These are phyloP conservation scores for Drosophila prostipennis DNA, from an alignment of 2,888 invertebrate species.

Conservation along the genomic window DNA sequence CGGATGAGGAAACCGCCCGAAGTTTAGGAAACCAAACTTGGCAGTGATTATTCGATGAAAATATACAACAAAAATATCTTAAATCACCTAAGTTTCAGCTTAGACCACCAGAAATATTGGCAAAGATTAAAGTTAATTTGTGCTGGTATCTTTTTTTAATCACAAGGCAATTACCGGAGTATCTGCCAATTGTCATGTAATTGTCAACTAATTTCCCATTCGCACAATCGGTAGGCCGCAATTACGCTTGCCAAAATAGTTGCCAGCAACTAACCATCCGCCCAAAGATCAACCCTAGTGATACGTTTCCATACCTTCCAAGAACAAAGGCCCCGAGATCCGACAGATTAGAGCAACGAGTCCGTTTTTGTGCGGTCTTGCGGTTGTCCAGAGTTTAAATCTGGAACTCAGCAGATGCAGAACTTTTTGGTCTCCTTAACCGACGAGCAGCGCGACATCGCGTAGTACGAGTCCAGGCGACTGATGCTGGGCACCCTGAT, in stretches of 20 bases:
- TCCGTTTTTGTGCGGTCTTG: conserved; percentile 33
- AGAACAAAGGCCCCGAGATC: conserved; percentile 50
- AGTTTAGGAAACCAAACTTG: not conserved
- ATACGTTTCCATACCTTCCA: conserved; percentile 20
- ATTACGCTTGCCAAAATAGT: conserved; percentile 41
- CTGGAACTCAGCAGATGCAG: conserved; percentile 42
- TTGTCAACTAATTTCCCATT: conserved; percentile 68
- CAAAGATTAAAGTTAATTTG: conserved; percentile 8
- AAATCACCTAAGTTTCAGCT: not conserved
- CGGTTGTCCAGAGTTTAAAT: conserved; percentile 2
- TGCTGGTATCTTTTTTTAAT: not conserved
- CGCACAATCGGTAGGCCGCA: conserved; percentile 35
- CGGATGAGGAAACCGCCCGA: not conserved
- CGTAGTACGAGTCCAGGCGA: conserved; percentile 63
- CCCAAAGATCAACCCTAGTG: conserved; percentile 48
- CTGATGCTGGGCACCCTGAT: conserved; percentile 61
- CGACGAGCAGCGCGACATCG: conserved; percentile 56
- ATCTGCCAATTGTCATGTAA: conserved; percentile 56
- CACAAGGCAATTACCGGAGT: conserved; percentile 28
- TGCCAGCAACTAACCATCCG: conserved; percentile 15
- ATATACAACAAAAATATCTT: not conserved
- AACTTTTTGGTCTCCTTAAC: conserved; percentile 74
- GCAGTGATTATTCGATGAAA: not conserved
- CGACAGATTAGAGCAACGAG: conserved; percentile 34
- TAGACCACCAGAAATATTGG: not conserved